Percentiles rank a stretch among this genome's conserved stretches.
These are phyloP conservation scores for Epiblema foenella DNA, from an alignment of 2,888 invertebrate genomes.

Conservation along the genomic window DNA sequence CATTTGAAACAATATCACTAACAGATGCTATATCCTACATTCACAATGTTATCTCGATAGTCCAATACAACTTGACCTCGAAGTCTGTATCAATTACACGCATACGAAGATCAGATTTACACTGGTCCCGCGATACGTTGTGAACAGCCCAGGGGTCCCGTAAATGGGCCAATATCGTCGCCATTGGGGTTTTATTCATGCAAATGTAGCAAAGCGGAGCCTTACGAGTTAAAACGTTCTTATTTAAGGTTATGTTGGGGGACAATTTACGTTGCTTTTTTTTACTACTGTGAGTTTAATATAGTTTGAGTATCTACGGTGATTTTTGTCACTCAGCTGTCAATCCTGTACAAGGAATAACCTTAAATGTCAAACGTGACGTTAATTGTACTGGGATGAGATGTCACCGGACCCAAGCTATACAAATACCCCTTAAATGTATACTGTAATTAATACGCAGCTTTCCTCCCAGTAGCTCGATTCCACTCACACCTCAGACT, in stretches of 20 bases:
- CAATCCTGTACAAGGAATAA: no score
- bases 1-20: background rate
- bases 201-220: slow-evolving; percentile 10
- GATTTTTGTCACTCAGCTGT: no score
- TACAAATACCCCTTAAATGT: no score
- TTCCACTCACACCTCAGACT: no score
- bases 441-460: no score
- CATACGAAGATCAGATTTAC: background rate
- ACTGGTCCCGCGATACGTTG: background rate
- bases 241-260: background rate
- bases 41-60: background rate
- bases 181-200: background rate
- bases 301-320: no score
- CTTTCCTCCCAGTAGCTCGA: no score
- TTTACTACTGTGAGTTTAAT: background rate
- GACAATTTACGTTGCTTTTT: background rate
- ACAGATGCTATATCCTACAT: background rate
- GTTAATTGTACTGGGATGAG: no score
- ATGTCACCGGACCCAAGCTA: no score
- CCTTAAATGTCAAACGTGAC: no score
- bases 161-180: slow-evolving; percentile 7
- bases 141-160: slow-evolving; percentile 2
- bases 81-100: background rate
- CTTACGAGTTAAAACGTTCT: background rate
- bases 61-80: background rate